Conservation (phyloP, 2,797 vertebrate genomes). For the Pseudocheirus occidentalis region DNA sequence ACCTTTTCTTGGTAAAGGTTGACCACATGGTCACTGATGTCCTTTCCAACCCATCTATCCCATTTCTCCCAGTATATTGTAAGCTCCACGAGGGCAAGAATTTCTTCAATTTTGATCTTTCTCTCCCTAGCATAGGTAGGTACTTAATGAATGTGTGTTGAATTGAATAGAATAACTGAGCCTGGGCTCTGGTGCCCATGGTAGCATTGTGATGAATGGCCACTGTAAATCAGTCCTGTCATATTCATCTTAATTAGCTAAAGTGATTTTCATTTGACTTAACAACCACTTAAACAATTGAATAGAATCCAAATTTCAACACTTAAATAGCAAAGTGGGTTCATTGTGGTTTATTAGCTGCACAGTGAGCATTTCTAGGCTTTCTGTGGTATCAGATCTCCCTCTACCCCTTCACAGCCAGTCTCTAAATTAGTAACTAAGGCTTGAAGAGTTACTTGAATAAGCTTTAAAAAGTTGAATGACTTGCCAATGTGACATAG, state of each 20-base stretch:
- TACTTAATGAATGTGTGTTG: neutral
- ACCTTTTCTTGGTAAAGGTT: neutral
- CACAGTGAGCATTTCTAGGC: neutral
- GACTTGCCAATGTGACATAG: neutral
- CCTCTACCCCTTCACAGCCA: neutral
- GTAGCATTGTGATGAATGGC: neutral
- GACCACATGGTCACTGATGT: neutral
- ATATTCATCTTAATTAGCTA: neutral
- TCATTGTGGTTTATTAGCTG: too few relatives aligned
- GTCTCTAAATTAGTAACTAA: neutral
- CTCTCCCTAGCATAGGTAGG: neutral
- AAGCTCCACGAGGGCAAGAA: neutral
- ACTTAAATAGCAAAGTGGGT: neutral
- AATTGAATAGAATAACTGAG: neutral
- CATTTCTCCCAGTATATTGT: neutral
- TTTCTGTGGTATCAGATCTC: neutral
- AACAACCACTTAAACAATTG: neutral
- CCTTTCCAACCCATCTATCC: neutral
- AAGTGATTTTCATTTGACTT: neutral
- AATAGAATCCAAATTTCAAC: neutral
- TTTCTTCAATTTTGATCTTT: neutral
- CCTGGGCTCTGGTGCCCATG: neutral
- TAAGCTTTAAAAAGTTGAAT: neutral
- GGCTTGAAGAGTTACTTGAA: neutral
- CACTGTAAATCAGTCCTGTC: neutral